phyloP scores from a whole-genome alignment of 2,797 vertebrate genomes.

The Myotis myotis region DNA sequence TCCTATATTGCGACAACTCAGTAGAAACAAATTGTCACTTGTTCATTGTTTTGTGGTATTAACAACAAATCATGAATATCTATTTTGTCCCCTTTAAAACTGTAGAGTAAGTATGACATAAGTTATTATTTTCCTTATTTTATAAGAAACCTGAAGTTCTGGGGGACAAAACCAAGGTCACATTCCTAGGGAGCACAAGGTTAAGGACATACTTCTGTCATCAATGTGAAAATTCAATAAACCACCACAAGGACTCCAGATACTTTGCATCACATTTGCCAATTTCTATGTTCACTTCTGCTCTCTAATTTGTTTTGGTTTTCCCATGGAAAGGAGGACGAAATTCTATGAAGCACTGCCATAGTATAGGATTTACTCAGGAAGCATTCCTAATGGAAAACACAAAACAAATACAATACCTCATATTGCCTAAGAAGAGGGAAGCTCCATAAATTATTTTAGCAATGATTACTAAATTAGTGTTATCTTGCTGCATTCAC shows the following conservation, averaged over 20 bases:
- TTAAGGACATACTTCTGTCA: neutral
- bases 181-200: neutral
- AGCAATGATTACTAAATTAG: neutral
- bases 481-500: neutral
- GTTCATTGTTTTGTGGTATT: neutral
- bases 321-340: neutral
- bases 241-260: neutral
- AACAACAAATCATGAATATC: neutral
- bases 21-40: neutral
- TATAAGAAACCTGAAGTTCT: neutral
- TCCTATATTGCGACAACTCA: neutral
- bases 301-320: neutral
- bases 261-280: neutral
- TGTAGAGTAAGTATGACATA: neutral
- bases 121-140: neutral
- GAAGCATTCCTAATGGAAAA: neutral
- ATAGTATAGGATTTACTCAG: neutral
- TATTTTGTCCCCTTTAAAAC: conserved; percentile 13
- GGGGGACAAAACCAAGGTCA: neutral
- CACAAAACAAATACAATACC: neutral
- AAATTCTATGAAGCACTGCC: neutral
- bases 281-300: neutral
- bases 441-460: neutral
- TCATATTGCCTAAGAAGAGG: neutral
- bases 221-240: neutral